A percentile compares a stretch with the other conserved stretches of the same genome.
phyloP scores from a whole-genome alignment of 2,797 vertebrate genomes.

The Zalophus californianus region DNA sequence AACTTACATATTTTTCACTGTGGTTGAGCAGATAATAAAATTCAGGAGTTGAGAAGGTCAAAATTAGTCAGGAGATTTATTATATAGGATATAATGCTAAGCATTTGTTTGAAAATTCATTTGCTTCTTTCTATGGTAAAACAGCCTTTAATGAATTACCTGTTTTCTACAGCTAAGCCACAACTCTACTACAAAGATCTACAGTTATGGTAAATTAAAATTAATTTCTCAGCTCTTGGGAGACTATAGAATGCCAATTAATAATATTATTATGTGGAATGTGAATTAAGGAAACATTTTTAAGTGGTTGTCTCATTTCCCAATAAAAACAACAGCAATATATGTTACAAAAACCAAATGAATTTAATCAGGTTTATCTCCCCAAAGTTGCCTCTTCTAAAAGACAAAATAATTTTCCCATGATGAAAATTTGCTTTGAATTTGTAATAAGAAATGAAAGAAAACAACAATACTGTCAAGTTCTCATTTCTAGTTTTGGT shows the following conservation, averaged over 20 bases:
- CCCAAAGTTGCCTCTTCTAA: background rate
- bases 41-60: background rate
- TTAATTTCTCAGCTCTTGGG: background rate
- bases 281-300: background rate
- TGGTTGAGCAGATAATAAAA: slow-evolving; percentile 1
- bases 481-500: background rate
- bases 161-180: background rate
- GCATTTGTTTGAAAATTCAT: background rate
- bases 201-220: background rate
- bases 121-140: background rate
- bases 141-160: background rate
- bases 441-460: background rate
- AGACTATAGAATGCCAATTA: background rate
- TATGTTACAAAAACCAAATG: background rate
- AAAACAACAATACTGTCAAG: background rate
- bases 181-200: background rate
- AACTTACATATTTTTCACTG: background rate
- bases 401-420: background rate
- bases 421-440: background rate
- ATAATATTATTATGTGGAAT: background rate
- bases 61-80: background rate
- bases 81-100: background rate
- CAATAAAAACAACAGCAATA: background rate
- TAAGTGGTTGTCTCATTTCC: background rate
- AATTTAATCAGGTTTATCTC: background rate